Evolutionary conservation across 2,797 vertebrate genomes (phyloP).

Genomic region (Anguilla pacifica): DNA sequence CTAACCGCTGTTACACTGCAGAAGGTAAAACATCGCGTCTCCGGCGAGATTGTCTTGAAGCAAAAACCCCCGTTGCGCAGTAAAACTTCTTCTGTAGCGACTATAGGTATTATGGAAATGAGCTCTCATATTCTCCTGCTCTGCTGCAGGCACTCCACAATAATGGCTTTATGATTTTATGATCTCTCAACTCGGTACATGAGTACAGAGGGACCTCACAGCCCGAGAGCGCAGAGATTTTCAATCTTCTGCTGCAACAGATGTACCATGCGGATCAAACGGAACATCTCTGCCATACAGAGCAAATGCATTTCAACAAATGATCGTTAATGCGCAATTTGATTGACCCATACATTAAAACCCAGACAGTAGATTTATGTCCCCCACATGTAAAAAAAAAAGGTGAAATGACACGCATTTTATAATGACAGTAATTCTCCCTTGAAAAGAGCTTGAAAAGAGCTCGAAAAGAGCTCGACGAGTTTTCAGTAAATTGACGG

Average conservation of each 20-base stretch:
- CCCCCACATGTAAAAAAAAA: not conserved
- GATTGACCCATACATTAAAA: not conserved
- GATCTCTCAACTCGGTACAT: not conserved
- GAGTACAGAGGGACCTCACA: not conserved
- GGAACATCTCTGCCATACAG: not conserved
- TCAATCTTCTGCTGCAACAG: not conserved
- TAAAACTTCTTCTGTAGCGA: not conserved
- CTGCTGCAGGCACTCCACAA: not conserved
- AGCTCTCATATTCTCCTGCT: not conserved
- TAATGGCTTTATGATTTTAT: slow-evolving; percentile 5
- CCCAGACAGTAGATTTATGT: not conserved
- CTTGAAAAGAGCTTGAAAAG: too few relatives aligned
- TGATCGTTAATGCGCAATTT: not conserved
- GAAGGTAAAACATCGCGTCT: not conserved
- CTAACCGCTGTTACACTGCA: not conserved
- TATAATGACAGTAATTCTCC: not conserved
- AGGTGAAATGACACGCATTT: not conserved
- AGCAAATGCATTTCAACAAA: not conserved
- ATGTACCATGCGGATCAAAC: not conserved
- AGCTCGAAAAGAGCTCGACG: not conserved
- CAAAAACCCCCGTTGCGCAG: not conserved
- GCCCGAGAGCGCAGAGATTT: not conserved
- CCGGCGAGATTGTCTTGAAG: not conserved
- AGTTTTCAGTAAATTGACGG: not conserved
- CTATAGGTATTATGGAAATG: slow-evolving; percentile 19